Evolutionary conservation across 1,140 invertebrate genomes (phyloP).

Genomic region (Hormaphis cornu): DNA sequence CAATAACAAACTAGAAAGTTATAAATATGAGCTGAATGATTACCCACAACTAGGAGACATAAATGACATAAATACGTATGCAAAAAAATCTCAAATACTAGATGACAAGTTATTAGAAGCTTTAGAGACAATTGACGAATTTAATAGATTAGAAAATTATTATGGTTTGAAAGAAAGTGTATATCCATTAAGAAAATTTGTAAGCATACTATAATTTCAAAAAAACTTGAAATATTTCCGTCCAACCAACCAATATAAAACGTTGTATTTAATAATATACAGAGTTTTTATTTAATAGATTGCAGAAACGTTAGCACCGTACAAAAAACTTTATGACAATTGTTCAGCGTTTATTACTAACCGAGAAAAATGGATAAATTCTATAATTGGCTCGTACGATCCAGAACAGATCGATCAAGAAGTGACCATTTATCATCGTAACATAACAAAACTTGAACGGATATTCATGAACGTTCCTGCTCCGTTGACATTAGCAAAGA

Average conservation of each 20-base stretch:
- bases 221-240: background rate
- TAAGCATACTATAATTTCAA: background rate
- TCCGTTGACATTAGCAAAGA: constrained; percentile 53
- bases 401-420: constrained; percentile 82
- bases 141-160: constrained; percentile 83
- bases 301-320: constrained; percentile 51
- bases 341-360: constrained; percentile 76
- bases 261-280: background rate
- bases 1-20: constrained; percentile 66
- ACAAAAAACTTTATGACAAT: constrained; percentile 79
- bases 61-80: constrained; percentile 71
- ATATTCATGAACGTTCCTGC: constrained; percentile 61
- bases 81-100: constrained; percentile 64
- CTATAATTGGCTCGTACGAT: constrained; percentile 71
- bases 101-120: constrained; percentile 61
- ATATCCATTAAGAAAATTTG: constrained; percentile 53
- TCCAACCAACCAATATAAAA: no score
- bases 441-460: constrained; percentile 81
- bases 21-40: constrained; percentile 71
- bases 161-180: constrained; percentile 81
- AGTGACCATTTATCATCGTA: constrained; percentile 66
- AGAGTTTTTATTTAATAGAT: constrained; percentile 33
- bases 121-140: constrained; percentile 71
- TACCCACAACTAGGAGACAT: constrained; percentile 80
- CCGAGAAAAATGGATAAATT: constrained; percentile 70